These are phyloP conservation scores for Cheilosia scutellata DNA, from an alignment of 2,888 invertebrate species.

Conservation along the genomic window DNA sequence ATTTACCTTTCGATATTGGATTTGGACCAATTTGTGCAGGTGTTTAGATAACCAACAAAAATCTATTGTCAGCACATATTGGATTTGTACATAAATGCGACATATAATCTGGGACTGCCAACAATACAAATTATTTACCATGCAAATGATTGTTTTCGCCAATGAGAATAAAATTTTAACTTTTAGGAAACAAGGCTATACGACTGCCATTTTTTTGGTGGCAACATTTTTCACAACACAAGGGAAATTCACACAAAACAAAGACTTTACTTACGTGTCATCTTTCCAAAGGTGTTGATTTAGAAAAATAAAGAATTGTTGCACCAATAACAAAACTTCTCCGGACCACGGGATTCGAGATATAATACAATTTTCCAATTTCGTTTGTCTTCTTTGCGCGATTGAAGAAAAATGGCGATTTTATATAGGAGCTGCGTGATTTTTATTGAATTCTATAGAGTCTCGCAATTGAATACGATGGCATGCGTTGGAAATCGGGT, in stretches of 20 bases:
- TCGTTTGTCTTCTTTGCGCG: slow-evolving; percentile 18
- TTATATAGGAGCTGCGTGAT: slow-evolving; percentile 26
- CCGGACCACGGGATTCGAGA: slow-evolving; percentile 48
- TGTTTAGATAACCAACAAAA: background rate
- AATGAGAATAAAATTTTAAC: background rate
- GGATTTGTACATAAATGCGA: background rate
- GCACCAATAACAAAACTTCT: slow-evolving; percentile 66
- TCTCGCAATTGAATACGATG: slow-evolving; percentile 22
- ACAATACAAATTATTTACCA: background rate
- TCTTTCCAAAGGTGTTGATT: slow-evolving; percentile 58
- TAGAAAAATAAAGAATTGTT: slow-evolving; percentile 65
- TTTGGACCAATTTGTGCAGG: background rate
- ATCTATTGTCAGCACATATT: background rate
- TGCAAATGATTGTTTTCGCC: background rate
- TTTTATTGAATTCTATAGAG: slow-evolving; percentile 23
- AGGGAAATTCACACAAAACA: background rate
- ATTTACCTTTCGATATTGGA: slow-evolving; percentile 3
- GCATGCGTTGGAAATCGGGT: background rate
- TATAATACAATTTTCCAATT: slow-evolving; percentile 22
- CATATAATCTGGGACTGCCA: background rate
- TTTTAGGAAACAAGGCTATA: background rate
- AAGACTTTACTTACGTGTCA: slow-evolving; percentile 57
- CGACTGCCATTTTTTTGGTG: background rate
- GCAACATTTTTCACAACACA: slow-evolving; percentile 11
- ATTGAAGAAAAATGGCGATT: slow-evolving; percentile 54